Evolutionary conservation across 2,888 invertebrate genomes (phyloP), one percentile per base, ranked within the genome.

Genomic region (Hypercompe scribonia): DNA sequence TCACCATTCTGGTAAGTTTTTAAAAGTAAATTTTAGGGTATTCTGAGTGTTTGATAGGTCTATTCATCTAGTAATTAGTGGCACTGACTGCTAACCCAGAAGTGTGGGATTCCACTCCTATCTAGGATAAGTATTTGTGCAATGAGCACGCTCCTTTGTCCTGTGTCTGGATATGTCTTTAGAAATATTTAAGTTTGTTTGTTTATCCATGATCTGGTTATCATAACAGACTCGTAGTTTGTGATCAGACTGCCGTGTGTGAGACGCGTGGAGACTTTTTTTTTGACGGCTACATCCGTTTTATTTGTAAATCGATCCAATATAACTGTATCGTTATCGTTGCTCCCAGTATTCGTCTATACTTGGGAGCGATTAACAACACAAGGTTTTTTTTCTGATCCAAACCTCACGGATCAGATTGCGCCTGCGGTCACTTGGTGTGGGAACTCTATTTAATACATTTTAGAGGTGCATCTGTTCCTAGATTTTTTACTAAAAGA

Each of bases 1-100:
- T 89, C 89, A 79, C 78, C 46, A 50, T 21, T 39, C 72, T 65
- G 81, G 81, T 76, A 80, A 81, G 54, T 36, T 36, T 34, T 58
- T 31, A 61, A 54, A 54, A 8, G 15, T 24, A 68, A 21, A 31
- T 31, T 39, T 46, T 66, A 4, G 28, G 13, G 28, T 66, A 42
- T 4, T 42, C 21, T 31, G 39, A 28, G 13, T 18, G 39, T 65
- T 28, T 39, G 24, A n/a, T 10, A 18, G 18, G 42, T 42, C 13
- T n/a, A n/a, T n/a, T n/a, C 13, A 18, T 13, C 18, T 42, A 42
- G 42, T 42, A 18, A 4, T 42, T 42, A 42, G 42, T 4, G 42
- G 18, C 42, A 3, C 15, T 42, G 42, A 42, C 42, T 42, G 15
- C 42, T 18, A 42, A 15, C 15, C 42, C 13, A 13, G 8, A 13